A percentile compares a stretch with the other conserved stretches of the same genome.
Conservation (phyloP, 2,888 invertebrate genomes). For the Pilophorus perplexus region DNA sequence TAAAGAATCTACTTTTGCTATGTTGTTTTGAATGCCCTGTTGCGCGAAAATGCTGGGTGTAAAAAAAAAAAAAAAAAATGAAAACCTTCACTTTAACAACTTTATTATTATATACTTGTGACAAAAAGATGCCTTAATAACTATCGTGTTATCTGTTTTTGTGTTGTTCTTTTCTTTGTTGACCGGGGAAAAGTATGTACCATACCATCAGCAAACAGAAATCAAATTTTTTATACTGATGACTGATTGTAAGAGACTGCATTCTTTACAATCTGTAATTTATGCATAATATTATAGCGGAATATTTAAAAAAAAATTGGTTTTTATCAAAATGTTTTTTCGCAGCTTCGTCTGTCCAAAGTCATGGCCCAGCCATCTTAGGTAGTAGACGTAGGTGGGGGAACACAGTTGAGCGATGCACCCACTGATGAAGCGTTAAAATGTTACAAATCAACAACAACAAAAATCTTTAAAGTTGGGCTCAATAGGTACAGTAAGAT, state of each 20-base stretch:
- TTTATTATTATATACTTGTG: slow-evolving; percentile 47
- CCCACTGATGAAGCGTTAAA: too few relatives aligned
- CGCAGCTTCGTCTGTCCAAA: slow-evolving; percentile 26
- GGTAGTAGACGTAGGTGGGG: not conserved
- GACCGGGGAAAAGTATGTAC: slow-evolving; percentile 31
- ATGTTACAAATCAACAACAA: too few relatives aligned
- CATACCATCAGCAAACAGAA: slow-evolving; percentile 43
- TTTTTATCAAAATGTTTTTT: slow-evolving; percentile 28
- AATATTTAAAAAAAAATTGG: slow-evolving; percentile 21
- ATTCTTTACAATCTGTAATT: slow-evolving; percentile 46
- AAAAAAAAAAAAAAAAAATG: slow-evolving; percentile 24
- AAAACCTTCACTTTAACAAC: slow-evolving; percentile 40
- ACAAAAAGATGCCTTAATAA: slow-evolving; percentile 49
- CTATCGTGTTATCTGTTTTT: slow-evolving; percentile 43
- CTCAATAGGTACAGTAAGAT: too few relatives aligned
- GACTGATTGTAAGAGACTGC: slow-evolving; percentile 48
- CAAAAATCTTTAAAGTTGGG: too few relatives aligned
- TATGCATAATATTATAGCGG: slow-evolving; percentile 31
- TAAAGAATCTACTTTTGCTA: slow-evolving; percentile 43
- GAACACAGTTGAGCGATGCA: not conserved
- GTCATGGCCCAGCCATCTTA: slow-evolving; percentile 22
- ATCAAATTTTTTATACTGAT: slow-evolving; percentile 44
- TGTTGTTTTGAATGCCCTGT: slow-evolving; percentile 43
- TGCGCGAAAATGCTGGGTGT: slow-evolving; percentile 43
- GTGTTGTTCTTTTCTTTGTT: slow-evolving; percentile 17